A percentile compares a stretch with the other conserved stretches of the same genome.
phyloP scores from a whole-genome alignment of 2,888 invertebrate species.

The Leptura quadrifasciata region DNA sequence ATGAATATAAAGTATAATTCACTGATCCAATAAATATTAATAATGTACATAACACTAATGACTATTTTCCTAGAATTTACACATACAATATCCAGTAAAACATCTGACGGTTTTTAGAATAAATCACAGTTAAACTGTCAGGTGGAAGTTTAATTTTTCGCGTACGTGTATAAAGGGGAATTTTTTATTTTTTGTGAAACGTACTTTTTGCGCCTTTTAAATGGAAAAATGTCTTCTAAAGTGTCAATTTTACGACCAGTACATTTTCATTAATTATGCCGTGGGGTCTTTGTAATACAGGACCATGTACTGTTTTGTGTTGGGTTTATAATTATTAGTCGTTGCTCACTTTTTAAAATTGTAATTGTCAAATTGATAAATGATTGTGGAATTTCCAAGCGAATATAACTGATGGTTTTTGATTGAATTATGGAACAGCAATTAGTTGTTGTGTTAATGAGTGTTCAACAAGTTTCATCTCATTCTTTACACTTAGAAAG shows the following conservation, averaged over 20 bases:
- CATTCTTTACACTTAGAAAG: neutral
- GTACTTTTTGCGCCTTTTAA: neutral
- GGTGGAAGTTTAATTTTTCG: slow-evolving; percentile 21
- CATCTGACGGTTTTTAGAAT: slow-evolving; percentile 11
- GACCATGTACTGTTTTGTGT: neutral
- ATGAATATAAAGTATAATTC: no score
- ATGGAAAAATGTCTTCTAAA: neutral
- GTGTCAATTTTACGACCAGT: slow-evolving; percentile 2
- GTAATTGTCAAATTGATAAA: slow-evolving; percentile 7
- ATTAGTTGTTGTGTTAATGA: neutral
- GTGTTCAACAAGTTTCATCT: no score
- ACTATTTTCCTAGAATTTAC: neutral
- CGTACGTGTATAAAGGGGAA: neutral
- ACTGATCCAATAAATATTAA: no score
- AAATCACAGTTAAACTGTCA: slow-evolving; percentile 33
- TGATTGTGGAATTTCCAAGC: neutral
- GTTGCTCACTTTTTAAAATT: neutral
- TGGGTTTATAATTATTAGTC: neutral
- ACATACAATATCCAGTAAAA: neutral
- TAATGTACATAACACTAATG: no score
- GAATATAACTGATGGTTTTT: neutral
- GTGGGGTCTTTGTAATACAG: neutral
- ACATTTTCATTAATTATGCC: slow-evolving; percentile 3
- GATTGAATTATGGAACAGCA: neutral
- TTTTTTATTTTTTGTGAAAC: slow-evolving; percentile 1